A percentile compares a stretch with the other conserved stretches of the same genome.
Evolutionary conservation across 2,797 vertebrate genomes (phyloP).

Genomic region (Anabas testudineus): DNA sequence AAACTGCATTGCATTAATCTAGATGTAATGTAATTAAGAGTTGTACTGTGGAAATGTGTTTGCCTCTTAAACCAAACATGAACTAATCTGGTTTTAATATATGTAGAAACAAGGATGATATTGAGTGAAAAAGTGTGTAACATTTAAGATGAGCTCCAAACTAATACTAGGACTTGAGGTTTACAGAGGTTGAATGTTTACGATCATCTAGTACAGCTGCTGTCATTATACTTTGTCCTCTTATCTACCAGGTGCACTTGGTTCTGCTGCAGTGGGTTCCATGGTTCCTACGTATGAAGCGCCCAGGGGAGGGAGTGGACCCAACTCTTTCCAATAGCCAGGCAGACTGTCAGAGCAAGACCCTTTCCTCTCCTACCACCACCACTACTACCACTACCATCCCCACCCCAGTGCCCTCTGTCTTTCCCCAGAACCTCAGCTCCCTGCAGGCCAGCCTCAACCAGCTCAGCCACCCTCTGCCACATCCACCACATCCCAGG

Average conservation of each 20-base stretch:
- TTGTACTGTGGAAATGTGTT: too few species aligned
- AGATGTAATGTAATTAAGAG: too few species aligned
- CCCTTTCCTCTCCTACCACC: constrained; percentile 73
- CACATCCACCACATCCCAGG: constrained; percentile 34
- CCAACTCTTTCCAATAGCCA: constrained; percentile 75
- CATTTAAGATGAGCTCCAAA: too few species aligned
- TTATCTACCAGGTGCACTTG: constrained; percentile 77
- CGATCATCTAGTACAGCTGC: too few species aligned
- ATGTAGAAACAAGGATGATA: too few species aligned
- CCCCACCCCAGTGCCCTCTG: constrained; percentile 66
- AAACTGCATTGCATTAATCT: too few species aligned
- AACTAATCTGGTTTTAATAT: too few species aligned
- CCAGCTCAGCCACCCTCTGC: constrained; percentile 71
- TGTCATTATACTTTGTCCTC: background rate
- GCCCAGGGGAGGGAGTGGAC: constrained; percentile 80
- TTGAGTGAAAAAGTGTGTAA: too few species aligned
- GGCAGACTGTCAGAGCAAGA: constrained; percentile 76
- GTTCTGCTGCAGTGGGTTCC: constrained; percentile 87
- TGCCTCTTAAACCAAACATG: too few species aligned
- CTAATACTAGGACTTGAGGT: too few species aligned
- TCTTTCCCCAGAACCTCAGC: constrained; percentile 73
- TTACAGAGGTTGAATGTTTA: too few species aligned
- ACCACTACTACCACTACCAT: constrained; percentile 72
- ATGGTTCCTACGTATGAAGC: constrained; percentile 87
- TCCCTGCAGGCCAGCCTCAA: constrained; percentile 73